Evolutionary conservation across 2,113 vertebrate genomes (phyloP), one percentile per base, ranked within the genome.

Genomic region (Leucosticte australis): DNA sequence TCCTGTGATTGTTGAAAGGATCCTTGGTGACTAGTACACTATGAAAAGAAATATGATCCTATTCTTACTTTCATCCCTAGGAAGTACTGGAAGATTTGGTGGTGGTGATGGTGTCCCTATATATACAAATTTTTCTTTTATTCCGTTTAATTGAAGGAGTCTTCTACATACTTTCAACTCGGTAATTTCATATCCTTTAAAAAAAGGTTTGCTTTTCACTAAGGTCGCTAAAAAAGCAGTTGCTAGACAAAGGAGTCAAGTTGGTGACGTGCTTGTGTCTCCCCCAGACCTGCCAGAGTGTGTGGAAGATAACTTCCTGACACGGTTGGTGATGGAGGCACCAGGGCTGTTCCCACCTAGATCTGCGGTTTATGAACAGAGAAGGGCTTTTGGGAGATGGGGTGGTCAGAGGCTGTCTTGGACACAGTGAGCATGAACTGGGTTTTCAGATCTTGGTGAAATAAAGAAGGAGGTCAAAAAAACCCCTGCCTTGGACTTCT

Each of bases 351-450:
- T 62, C 13, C 16, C 26, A 49, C 24, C 11, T 14, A 13, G 24
- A 42, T 69, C 14, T 42, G 26, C 26, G 26, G 6, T 41, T 41
- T 26, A 31, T 21, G 26, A 31, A 11, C 24, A 41, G 30, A 79
- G 41, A n/a, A 47, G 30, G 13, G 7, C 16, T 47, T 23, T 4
- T 55, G 30, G 20, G n/a, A 70, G 5, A 26, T 22, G 26, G 41
- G 35, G 35, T 49, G 6, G 13, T 26, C 5, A 5, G 20, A 64
- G 13, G 5, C 16, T 0, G 0, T 30, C 41, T 39, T 41, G n/a
- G n/a, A 13, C 20, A 53, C 9, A 20, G 23, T 53, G 39, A 47
- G 11, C 13, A 31, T 26, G 50, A 42, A 49, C 8, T 63, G n/a
- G 30, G 6, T 49, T 42, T 71, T 71, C 35, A 42, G 1, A 26